Percentiles rank a stretch among this genome's conserved stretches.
These are phyloP conservation scores for Oreortyx pictus DNA, from an alignment of 2,797 vertebrate species.

Conservation along the genomic window DNA sequence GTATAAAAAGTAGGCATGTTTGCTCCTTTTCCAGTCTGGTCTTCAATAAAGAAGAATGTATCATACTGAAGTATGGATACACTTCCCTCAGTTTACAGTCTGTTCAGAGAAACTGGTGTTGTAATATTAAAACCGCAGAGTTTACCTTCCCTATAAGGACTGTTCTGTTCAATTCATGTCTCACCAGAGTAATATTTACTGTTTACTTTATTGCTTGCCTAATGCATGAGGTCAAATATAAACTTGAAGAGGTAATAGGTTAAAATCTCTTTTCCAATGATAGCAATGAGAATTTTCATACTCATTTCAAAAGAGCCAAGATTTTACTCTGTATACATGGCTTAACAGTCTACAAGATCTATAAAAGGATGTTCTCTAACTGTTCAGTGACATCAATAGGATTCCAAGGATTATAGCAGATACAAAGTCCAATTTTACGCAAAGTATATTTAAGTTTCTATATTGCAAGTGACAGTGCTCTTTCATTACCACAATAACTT, in stretches of 20 bases:
- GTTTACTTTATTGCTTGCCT: constrained; percentile 11
- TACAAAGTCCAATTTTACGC: not conserved
- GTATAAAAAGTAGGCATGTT: not conserved
- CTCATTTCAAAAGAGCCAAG: not conserved
- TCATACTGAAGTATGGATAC: constrained; percentile 33
- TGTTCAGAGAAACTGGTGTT: constrained; percentile 19
- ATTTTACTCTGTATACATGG: not conserved
- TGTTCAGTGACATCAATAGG: not conserved
- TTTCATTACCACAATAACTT: constrained; percentile 17
- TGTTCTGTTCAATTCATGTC: constrained; percentile 16
- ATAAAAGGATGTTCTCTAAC: not conserved
- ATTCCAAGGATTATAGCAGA: not conserved
- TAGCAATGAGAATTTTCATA: not conserved
- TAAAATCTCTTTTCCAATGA: constrained; percentile 1
- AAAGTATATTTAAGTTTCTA: not conserved
- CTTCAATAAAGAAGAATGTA: constrained; percentile 52
- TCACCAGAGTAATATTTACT: not conserved
- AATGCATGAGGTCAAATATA: not conserved
- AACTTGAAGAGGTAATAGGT: not conserved
- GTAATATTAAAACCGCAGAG: not conserved
- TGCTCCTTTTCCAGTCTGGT: not conserved
- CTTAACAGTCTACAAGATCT: not conserved
- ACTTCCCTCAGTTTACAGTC: not conserved
- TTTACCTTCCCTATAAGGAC: constrained; percentile 36
- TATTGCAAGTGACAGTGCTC: not conserved